These are phyloP conservation scores for Erebia ligea DNA, from an alignment of 2,888 invertebrate genomes.

Conservation along the genomic window DNA sequence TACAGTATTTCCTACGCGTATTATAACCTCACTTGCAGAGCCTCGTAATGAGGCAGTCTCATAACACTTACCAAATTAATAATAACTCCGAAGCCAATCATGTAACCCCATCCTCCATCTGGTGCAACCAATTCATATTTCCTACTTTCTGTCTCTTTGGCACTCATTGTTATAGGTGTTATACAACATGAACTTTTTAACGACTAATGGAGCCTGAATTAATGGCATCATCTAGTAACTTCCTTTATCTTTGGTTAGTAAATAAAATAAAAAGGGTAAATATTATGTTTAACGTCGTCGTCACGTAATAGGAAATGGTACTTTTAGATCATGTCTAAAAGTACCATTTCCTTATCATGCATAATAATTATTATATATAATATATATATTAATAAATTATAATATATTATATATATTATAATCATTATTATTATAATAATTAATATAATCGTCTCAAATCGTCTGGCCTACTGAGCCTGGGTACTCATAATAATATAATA, in stretches of 20 bases:
- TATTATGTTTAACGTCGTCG: not conserved
- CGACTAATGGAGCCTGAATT: constrained; percentile 18
- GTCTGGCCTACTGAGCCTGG: too few species aligned
- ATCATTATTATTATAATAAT: too few species aligned
- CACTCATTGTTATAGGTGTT: constrained; percentile 46
- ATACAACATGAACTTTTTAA: not conserved
- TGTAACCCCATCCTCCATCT: constrained; percentile 88
- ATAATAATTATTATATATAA: too few species aligned
- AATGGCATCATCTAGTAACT: not conserved
- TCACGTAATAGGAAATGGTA: too few species aligned
- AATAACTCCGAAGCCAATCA: constrained; percentile 84
- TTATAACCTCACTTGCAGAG: too few species aligned
- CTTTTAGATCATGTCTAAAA: too few species aligned
- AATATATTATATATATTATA: too few species aligned
- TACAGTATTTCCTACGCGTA: too few species aligned
- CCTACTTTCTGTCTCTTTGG: constrained; percentile 46
- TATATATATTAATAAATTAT: too few species aligned
- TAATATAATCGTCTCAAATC: too few species aligned
- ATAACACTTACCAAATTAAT: constrained; percentile 83
- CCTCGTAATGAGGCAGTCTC: not conserved
- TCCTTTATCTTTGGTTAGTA: constrained; percentile 39
- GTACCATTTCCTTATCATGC: too few species aligned
- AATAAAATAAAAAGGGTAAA: constrained; percentile 13
- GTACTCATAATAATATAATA: too few species aligned
- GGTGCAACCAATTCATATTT: constrained; percentile 70